These are phyloP conservation scores for Megaceryle maxima DNA, from an alignment of 2,113 vertebrate species.

Conservation along the genomic window DNA sequence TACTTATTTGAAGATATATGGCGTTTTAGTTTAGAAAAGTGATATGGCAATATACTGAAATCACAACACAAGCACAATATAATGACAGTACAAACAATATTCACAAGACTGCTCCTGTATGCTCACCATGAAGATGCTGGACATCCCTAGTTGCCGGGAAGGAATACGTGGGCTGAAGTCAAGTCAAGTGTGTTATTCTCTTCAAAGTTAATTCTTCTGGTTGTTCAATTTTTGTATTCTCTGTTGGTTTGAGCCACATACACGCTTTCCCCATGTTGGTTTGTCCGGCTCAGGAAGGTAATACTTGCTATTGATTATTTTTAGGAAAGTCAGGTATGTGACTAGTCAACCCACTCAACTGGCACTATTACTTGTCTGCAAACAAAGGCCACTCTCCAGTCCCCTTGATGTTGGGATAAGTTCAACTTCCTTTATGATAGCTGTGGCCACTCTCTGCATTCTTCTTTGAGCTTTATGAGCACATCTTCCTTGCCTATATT, in stretches of 20 bases:
- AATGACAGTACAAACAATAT: not conserved
- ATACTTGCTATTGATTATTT: not conserved
- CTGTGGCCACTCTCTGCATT: not conserved
- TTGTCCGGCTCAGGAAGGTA: not conserved
- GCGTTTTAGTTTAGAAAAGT: not conserved
- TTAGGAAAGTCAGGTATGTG: not conserved
- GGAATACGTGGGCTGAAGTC: not conserved
- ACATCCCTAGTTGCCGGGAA: not conserved
- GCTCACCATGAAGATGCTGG: not conserved
- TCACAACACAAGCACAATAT: not conserved
- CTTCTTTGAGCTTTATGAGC: not conserved
- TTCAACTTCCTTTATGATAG: not conserved
- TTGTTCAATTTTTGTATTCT: not conserved
- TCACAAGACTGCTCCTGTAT: not conserved
- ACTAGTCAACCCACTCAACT: not conserved
- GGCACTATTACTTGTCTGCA: not conserved
- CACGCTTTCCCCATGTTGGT: not conserved
- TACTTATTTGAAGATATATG: not conserved
- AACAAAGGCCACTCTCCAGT: not conserved
- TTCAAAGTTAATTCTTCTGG: not conserved
- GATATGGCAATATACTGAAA: not conserved
- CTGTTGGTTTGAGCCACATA: not conserved
- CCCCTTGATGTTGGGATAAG: not conserved
- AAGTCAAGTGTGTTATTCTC: not conserved
- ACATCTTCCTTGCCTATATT: not conserved